Evolutionary conservation across 2,113 vertebrate genomes (phyloP).

Genomic region (Saguinus imperator): DNA sequence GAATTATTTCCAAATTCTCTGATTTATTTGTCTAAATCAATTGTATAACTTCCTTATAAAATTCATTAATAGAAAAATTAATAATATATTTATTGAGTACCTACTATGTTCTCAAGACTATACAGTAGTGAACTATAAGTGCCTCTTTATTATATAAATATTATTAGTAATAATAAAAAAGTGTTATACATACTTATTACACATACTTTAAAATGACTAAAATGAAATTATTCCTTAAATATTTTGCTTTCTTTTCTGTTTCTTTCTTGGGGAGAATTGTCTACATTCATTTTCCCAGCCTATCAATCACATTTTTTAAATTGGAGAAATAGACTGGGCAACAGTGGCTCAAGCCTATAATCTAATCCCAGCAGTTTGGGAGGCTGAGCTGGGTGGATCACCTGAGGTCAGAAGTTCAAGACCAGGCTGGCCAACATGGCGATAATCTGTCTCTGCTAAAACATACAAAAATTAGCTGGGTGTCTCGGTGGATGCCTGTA

Average conservation of each 20-base stretch:
- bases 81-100: conserved; percentile 21
- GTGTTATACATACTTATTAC: not conserved
- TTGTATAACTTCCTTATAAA: conserved; percentile 39
- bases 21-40: not conserved
- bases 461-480: no score
- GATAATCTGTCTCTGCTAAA: no score
- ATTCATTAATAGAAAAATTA: not conserved
- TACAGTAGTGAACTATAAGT: not conserved
- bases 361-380: no score
- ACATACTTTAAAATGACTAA: conserved; percentile 5
- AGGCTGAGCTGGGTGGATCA: no score
- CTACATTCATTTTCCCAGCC: not conserved
- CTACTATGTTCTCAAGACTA: not conserved
- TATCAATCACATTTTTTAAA: not conserved
- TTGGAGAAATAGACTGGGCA: not conserved
- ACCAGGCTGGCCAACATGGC: no score
- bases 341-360: no score
- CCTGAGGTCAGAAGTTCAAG: no score
- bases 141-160: not conserved
- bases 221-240: not conserved
- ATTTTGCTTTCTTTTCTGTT: not conserved
- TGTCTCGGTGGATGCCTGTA: no score
- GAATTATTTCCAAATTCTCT: conserved; percentile 35
- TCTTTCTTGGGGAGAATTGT: conserved; percentile 27
- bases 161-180: not conserved